Percentiles rank a stretch among this genome's conserved stretches.
phyloP scores from a whole-genome alignment of 1,140 invertebrate species.

The Samia ricini region DNA sequence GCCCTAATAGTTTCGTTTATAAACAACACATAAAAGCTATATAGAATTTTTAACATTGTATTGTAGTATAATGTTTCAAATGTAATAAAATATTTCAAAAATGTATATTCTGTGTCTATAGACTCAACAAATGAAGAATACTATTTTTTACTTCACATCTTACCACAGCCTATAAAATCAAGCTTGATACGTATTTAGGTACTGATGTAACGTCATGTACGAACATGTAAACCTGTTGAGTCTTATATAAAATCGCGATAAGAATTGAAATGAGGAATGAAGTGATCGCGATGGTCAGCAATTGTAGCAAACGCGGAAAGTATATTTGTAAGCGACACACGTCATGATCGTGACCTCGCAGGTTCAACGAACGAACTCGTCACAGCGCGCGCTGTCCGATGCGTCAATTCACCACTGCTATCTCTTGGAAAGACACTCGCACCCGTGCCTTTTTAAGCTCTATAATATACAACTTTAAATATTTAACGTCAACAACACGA shows the following conservation, averaged over 20 bases:
- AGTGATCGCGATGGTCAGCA: neutral
- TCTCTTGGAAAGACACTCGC: conserved; percentile 15
- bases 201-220: too few species aligned
- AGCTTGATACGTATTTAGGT: too few species aligned
- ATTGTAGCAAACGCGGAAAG: conserved; percentile 26
- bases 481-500: neutral
- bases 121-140: too few species aligned
- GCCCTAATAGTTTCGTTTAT: too few species aligned
- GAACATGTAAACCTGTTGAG: neutral
- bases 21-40: too few species aligned
- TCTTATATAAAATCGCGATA: neutral
- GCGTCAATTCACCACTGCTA: conserved; percentile 29
- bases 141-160: too few species aligned
- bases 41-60: too few species aligned
- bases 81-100: too few species aligned
- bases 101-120: too few species aligned
- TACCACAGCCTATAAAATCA: too few species aligned
- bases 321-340: conserved; percentile 34
- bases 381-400: conserved; percentile 30
- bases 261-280: conserved; percentile 3
- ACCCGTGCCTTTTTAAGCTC: conserved; percentile 9
- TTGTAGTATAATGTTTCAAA: too few species aligned
- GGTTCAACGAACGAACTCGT: conserved; percentile 48
- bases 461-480: conserved; percentile 2
- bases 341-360: conserved; percentile 43